Evolutionary conservation across 2,113 vertebrate genomes (phyloP).

Genomic region (Oreochromis spilurus): DNA sequence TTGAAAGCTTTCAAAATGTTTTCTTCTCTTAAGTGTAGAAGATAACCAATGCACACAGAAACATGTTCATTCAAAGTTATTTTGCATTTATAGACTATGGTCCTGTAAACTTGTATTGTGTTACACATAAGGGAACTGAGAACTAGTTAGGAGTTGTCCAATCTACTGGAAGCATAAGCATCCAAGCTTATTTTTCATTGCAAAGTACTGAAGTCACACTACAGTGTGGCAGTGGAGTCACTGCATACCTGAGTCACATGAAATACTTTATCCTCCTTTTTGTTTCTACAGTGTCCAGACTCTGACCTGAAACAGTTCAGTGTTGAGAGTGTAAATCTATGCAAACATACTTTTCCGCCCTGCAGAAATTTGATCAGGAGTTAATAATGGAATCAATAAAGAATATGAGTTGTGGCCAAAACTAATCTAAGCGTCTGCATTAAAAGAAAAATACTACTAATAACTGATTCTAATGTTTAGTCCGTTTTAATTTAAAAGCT

Average conservation of each 20-base stretch:
- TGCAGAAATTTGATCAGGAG: not conserved
- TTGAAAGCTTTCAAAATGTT: not conserved
- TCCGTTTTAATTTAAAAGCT: not conserved
- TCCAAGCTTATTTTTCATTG: not conserved
- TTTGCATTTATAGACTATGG: not conserved
- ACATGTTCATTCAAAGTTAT: not conserved
- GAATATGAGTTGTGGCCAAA: not conserved
- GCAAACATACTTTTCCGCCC: not conserved
- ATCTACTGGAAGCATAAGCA: not conserved
- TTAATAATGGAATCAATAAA: not conserved
- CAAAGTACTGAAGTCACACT: not conserved
- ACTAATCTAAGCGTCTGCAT: not conserved
- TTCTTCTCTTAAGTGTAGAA: not conserved
- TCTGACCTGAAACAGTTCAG: not conserved
- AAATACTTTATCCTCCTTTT: not conserved
- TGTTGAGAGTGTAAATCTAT: not conserved
- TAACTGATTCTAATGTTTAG: not conserved
- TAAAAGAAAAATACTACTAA: not conserved
- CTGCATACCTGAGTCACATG: not conserved
- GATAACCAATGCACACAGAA: not conserved
- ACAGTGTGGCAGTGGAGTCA: not conserved
- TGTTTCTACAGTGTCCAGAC: not conserved
- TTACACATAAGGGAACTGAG: not conserved
- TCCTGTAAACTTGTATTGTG: not conserved
- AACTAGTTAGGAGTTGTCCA: not conserved